phyloP scores from a whole-genome alignment of 2,888 invertebrate genomes.

The Archaeoteleia sp. region DNA sequence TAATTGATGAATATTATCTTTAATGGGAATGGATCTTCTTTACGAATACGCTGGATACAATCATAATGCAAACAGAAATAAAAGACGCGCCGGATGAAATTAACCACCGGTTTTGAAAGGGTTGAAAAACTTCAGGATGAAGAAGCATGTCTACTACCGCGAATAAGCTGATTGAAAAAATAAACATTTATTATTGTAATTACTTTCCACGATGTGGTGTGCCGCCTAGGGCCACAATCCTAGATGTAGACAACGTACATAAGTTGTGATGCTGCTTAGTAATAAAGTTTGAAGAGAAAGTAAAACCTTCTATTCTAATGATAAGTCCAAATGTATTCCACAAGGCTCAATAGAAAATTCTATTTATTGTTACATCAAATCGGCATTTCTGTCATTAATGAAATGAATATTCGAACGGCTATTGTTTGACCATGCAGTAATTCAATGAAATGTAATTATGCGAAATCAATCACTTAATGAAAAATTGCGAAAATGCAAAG shows the following conservation, averaged over 20 bases:
- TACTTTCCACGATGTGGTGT: constrained; percentile 69
- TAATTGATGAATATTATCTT: constrained; percentile 42
- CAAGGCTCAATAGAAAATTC: too few relatives aligned
- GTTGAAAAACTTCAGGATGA: constrained; percentile 55
- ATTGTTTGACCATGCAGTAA: too few relatives aligned
- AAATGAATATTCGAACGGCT: too few relatives aligned
- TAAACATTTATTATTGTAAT: constrained; percentile 73
- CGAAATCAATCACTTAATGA: too few relatives aligned
- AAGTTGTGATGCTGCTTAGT: too few relatives aligned
- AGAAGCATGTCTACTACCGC: constrained; percentile 67
- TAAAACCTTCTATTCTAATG: too few relatives aligned
- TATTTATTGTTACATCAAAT: too few relatives aligned
- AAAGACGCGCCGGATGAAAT: constrained; percentile 11
- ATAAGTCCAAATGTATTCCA: too few relatives aligned
- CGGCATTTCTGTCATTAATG: too few relatives aligned
- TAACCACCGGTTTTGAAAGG: constrained; percentile 64
- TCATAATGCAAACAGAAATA: constrained; percentile 25
- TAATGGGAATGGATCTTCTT: constrained; percentile 24
- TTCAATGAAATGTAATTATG: constrained; percentile 15
- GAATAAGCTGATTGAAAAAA: constrained; percentile 71
- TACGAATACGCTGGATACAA: constrained; percentile 9
- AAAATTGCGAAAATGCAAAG: too few relatives aligned
- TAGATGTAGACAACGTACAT: constrained; percentile 38
- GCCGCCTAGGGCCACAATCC: constrained; percentile 59
- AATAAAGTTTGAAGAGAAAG: constrained; percentile 32